Evolutionary conservation across 2,113 vertebrate genomes (phyloP).

Genomic region (Eurystomus gularis): DNA sequence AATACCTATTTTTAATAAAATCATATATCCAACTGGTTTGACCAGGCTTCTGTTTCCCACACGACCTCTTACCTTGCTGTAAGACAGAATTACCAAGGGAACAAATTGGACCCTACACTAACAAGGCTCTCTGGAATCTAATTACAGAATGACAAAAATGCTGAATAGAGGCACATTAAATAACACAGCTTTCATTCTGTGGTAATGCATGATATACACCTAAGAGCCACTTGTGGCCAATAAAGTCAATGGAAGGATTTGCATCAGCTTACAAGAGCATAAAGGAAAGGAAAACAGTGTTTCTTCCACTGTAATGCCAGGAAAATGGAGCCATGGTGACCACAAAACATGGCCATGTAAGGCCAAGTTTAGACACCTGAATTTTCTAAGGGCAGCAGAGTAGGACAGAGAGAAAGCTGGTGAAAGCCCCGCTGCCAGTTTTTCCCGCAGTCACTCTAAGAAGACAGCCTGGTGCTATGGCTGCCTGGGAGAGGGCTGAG

Average conservation of each 20-base stretch:
- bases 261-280: neutral
- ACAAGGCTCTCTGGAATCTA: neutral
- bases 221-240: accelerated
- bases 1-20: neutral
- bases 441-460: neutral
- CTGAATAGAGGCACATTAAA: neutral
- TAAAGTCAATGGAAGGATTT: neutral
- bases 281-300: neutral
- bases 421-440: neutral
- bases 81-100: neutral
- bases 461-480: neutral
- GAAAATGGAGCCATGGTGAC: neutral
- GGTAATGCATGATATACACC: neutral
- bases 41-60: neutral
- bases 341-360: neutral
- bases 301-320: neutral
- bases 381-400: neutral
- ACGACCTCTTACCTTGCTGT: neutral
- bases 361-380: neutral
- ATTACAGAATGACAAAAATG: neutral
- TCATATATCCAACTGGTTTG: neutral
- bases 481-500: neutral
- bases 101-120: neutral
- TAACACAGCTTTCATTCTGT: neutral
- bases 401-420: neutral